Evolutionary conservation across 2,888 invertebrate species (phyloP).

Genomic region (Drosophila meridiana): DNA sequence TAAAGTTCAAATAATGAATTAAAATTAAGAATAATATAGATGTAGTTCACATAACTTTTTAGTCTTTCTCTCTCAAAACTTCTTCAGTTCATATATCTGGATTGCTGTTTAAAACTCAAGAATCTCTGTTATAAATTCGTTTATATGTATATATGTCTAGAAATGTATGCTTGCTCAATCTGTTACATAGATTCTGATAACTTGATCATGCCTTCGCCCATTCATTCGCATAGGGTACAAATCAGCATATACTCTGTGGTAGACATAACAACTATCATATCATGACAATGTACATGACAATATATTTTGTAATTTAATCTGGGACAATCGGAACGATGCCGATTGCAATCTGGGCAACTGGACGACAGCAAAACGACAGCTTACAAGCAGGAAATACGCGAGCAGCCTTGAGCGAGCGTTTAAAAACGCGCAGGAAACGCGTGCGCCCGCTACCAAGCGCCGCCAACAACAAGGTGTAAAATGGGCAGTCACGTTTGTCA

Average conservation of each 20-base stretch:
- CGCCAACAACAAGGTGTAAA: constrained; percentile 70
- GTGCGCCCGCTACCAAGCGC: neutral
- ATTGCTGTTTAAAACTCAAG: neutral
- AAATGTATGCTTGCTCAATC: neutral
- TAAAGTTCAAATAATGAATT: neutral
- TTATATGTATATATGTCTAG: neutral
- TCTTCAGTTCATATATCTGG: neutral
- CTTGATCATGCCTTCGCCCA: neutral
- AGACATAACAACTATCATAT: constrained; percentile 34
- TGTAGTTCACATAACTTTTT: too few species aligned
- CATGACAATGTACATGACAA: constrained; percentile 70
- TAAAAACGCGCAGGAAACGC: constrained; percentile 59
- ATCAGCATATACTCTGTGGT: neutral
- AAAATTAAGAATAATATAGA: too few species aligned
- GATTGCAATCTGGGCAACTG: constrained; percentile 28
- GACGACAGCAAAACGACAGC: constrained; percentile 34
- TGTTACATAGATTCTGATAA: neutral
- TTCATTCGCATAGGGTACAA: neutral
- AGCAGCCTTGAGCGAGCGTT: constrained; percentile 63
- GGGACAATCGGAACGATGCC: constrained; percentile 36
- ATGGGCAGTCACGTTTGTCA: constrained; percentile 66
- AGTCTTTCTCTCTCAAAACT: neutral
- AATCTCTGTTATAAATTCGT: neutral
- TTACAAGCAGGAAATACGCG: constrained; percentile 52
- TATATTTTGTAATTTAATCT: constrained; percentile 76